Conservation (phyloP, 2,797 vertebrate genomes). For the Takifugu ocellatus region DNA sequence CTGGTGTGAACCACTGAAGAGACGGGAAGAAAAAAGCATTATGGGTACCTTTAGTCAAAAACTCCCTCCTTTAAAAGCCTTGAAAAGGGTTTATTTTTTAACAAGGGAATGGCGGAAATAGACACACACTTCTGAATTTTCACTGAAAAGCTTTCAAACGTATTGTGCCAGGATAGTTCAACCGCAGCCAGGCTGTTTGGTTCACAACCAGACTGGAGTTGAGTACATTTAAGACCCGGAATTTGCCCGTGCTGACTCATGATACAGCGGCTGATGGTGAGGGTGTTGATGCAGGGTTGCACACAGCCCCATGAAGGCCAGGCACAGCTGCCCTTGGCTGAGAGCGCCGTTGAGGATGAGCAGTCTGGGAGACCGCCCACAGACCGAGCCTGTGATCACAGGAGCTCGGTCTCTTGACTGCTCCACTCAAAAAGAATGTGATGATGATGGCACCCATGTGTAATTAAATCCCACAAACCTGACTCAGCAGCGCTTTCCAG, state of each 20-base stretch:
- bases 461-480: conserved; percentile 68
- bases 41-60: neutral
- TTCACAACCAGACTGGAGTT: conserved; percentile 22
- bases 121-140: conserved; percentile 12
- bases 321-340: conserved; percentile 24
- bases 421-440: conserved; percentile 48
- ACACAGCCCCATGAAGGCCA: conserved; percentile 25
- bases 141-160: conserved; percentile 11
- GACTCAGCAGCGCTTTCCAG: conserved; percentile 63
- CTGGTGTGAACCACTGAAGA: conserved; percentile 15
- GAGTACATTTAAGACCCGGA: conserved; percentile 38
- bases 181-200: conserved; percentile 1
- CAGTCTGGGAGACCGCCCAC: conserved; percentile 22
- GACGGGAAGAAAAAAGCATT: neutral
- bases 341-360: conserved; percentile 44
- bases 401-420: conserved; percentile 48
- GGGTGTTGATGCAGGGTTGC: conserved; percentile 52
- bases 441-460: conserved; percentile 68
- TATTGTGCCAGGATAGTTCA: too few species aligned
- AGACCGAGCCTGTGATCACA: conserved; percentile 41
- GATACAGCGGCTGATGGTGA: conserved; percentile 42
- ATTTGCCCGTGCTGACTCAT: conserved; percentile 58
- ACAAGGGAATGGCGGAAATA: neutral
- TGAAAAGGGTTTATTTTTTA: conserved; percentile 1
- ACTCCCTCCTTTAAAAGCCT: neutral